Conservation (phyloP, 2,113 vertebrate genomes). For the Nestor notabilis region DNA sequence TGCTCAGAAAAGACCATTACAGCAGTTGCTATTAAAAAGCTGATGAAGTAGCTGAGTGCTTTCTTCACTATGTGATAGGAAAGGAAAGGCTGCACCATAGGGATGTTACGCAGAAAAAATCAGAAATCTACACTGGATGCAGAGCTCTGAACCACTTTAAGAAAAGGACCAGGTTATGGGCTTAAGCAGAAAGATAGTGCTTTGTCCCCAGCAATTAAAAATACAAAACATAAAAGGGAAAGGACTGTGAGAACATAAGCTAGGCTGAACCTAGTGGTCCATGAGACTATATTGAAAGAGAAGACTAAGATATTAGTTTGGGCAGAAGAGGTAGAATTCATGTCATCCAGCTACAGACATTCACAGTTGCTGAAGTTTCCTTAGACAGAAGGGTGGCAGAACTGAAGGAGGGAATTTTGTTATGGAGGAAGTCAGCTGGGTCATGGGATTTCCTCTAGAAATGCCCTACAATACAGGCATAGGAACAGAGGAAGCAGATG, state of each 20-base stretch:
- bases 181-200: neutral
- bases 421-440: neutral
- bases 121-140: neutral
- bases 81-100: neutral
- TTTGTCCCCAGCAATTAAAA: neutral
- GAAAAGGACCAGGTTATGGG: neutral
- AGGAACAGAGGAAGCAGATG: slow-evolving; percentile 47
- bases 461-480: neutral
- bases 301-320: neutral
- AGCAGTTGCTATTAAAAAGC: neutral
- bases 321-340: neutral
- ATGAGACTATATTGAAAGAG: neutral
- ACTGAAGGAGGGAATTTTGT: neutral
- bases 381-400: neutral
- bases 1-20: neutral
- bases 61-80: neutral
- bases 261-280: neutral
- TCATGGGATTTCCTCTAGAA: slow-evolving; percentile 18
- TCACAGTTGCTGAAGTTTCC: neutral
- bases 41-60: neutral
- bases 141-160: neutral
- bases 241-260: neutral
- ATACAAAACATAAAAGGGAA: neutral
- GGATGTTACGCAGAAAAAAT: neutral
- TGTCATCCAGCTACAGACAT: neutral